Conservation (phyloP, 2,888 invertebrate genomes). For the Parnassius apollo region DNA sequence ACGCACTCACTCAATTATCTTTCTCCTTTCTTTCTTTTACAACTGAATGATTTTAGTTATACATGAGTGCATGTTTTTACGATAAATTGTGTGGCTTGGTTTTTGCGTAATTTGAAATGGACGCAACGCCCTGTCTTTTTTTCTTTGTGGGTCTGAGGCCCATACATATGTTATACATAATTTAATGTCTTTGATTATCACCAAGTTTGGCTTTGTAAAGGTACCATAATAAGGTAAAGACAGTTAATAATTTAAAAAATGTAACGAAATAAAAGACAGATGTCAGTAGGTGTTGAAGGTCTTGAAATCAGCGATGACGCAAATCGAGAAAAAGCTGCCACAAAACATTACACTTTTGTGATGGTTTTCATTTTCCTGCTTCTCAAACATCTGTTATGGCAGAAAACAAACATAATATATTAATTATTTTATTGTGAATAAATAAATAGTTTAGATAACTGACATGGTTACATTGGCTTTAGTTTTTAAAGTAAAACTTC, state of each 20-base stretch:
- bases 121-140: no score
- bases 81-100: no score
- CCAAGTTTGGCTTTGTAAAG: conserved; percentile 15
- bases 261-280: conserved; percentile 15
- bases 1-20: no score
- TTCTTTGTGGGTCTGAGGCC: no score
- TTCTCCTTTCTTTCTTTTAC: no score
- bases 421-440: background rate
- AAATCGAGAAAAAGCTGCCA: conserved; percentile 29
- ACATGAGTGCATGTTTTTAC: no score
- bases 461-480: no score
- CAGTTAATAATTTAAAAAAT: conserved; percentile 19
- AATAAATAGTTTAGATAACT: background rate
- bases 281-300: conserved; percentile 17
- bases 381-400: conserved; percentile 57
- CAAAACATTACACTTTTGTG: conserved; percentile 60
- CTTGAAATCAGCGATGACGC: conserved; percentile 28
- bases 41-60: no score
- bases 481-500: no score
- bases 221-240: conserved; percentile 22
- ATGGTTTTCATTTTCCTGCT: conserved; percentile 67
- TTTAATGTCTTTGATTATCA: background rate
- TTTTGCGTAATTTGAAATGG: no score
- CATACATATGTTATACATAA: no score
- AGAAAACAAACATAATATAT: conserved; percentile 1